These are phyloP conservation scores for Hylaeus volcanicus DNA, from an alignment of 1,140 invertebrate genomes.

Conservation along the genomic window DNA sequence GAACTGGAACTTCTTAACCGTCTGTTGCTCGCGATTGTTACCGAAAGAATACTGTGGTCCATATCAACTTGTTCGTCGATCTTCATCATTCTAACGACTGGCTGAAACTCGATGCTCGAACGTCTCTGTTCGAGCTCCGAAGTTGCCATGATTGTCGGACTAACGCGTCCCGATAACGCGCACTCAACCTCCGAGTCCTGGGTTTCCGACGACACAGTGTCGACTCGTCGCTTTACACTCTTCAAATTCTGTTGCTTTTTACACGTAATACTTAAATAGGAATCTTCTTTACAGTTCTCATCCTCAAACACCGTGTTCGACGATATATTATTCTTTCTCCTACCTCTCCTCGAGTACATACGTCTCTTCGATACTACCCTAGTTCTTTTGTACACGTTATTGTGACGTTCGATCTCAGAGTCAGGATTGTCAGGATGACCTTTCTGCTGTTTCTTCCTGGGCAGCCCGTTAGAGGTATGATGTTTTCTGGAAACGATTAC, in stretches of 20 bases:
- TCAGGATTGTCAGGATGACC: conserved; percentile 27
- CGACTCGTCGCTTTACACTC: conserved; percentile 45
- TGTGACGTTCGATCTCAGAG: conserved; percentile 40
- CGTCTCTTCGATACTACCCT: conserved; percentile 53
- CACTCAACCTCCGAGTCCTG: conserved; percentile 59
- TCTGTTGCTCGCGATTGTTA: conserved; percentile 76
- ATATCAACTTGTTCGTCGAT: conserved; percentile 78
- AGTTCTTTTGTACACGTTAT: conserved; percentile 55
- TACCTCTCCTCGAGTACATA: conserved; percentile 61
- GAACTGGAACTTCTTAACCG: conserved; percentile 77
- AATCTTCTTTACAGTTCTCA: conserved; percentile 73
- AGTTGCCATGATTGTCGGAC: conserved; percentile 60
- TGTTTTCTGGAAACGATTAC: conserved; percentile 64
- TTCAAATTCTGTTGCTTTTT: conserved; percentile 46
- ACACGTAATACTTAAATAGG: conserved; percentile 65
- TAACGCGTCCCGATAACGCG: conserved; percentile 69
- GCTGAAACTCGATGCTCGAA: conserved; percentile 78
- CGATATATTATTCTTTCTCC: conserved; percentile 54
- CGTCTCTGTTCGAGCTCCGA: conserved; percentile 74
- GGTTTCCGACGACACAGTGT: conserved; percentile 57
- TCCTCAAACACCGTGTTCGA: conserved; percentile 68
- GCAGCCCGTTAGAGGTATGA: conserved; percentile 57
- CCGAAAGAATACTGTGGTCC: conserved; percentile 76
- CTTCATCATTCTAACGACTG: conserved; percentile 78
- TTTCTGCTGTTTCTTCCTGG: conserved; percentile 47